These are phyloP conservation scores for Yponomeuta sedellus DNA, from an alignment of 2,888 invertebrate species.

Conservation along the genomic window DNA sequence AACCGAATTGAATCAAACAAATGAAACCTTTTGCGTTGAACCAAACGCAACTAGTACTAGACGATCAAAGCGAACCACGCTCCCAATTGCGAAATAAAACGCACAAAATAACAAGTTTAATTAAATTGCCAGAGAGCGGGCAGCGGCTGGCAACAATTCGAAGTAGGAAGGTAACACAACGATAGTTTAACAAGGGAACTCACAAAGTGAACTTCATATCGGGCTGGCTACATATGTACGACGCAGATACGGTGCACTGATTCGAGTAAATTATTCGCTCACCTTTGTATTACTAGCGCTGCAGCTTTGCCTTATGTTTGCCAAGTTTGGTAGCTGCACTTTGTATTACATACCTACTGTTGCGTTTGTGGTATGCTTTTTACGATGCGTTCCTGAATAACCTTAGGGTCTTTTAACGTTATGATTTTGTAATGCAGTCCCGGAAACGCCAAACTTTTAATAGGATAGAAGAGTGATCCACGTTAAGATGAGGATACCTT, in stretches of 20 bases:
- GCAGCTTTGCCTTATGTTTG: background rate
- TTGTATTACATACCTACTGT: background rate
- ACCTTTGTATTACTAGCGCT: slow-evolving; percentile 10
- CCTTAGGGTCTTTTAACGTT: background rate
- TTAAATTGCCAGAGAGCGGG: slow-evolving; percentile 66
- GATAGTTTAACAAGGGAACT: slow-evolving; percentile 70
- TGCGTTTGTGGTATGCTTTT: background rate
- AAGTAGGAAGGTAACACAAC: slow-evolving; percentile 38
- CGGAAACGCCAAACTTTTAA: background rate
- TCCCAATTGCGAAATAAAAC: slow-evolving; percentile 69
- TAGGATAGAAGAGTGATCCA: background rate
- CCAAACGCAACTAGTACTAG: slow-evolving; percentile 46
- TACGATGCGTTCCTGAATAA: background rate
- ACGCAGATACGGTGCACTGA: slow-evolving; percentile 40
- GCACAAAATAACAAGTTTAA: slow-evolving; percentile 73
- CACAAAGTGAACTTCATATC: slow-evolving; percentile 50
- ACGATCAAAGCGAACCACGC: slow-evolving; percentile 61
- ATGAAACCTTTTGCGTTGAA: slow-evolving; percentile 19
- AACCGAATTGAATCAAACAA: background rate
- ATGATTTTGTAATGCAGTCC: background rate
- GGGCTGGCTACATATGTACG: slow-evolving; percentile 41
- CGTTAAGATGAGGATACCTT: background rate
- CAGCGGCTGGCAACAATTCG: slow-evolving; percentile 51
- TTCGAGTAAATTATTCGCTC: slow-evolving; percentile 35
- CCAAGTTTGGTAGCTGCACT: background rate